Evolutionary conservation across 2,797 vertebrate species (phyloP).

Genomic region (Sylvilagus floridanus): DNA sequence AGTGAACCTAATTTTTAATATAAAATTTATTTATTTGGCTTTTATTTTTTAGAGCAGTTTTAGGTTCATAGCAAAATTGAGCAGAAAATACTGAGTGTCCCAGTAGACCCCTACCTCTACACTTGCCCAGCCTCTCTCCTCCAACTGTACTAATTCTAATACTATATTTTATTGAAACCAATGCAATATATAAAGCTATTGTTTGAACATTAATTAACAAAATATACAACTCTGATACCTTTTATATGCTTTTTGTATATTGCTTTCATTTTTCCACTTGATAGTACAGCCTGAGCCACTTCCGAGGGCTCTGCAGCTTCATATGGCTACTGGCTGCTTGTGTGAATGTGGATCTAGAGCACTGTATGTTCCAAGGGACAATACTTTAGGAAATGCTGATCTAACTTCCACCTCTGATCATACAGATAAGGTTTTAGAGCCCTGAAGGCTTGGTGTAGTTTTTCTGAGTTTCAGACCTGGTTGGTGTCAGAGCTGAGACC

Average conservation of each 20-base stretch:
- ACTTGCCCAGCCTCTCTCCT: background rate
- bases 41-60: constrained; percentile 28
- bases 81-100: background rate
- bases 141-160: background rate
- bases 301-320: background rate
- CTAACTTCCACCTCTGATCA: background rate
- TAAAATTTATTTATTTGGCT: background rate
- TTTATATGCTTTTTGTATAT: background rate
- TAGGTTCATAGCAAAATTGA: constrained; percentile 38
- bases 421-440: background rate
- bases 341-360: background rate
- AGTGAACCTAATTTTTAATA: background rate
- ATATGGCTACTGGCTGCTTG: background rate
- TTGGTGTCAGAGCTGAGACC: background rate
- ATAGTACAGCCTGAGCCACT: background rate
- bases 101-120: background rate
- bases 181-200: constrained; percentile 10
- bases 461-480: background rate
- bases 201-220: background rate
- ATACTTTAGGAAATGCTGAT: background rate
- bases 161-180: constrained; percentile 29
- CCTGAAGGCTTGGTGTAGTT: background rate
- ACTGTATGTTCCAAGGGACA: background rate
- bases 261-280: constrained; percentile 11
- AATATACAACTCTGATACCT: background rate